phyloP scores from a whole-genome alignment of 2,113 vertebrate species.

The Syngnathus floridae region DNA sequence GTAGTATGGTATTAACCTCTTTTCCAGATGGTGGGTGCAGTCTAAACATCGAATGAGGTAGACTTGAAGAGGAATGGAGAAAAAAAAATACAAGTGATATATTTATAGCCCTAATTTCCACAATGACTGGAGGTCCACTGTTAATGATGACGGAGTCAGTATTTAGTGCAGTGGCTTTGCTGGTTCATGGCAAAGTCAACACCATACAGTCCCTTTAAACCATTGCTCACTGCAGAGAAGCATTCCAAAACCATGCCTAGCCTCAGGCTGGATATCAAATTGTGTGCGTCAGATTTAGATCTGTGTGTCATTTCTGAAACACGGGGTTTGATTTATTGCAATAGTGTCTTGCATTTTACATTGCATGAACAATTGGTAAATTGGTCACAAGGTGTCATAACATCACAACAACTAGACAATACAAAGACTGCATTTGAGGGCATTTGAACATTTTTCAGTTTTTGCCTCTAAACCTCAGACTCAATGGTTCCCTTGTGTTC shows the following conservation, averaged over 20 bases:
- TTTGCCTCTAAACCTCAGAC: background rate
- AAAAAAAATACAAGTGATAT: slow-evolving; percentile 31
- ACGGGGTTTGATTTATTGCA: background rate
- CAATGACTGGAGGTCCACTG: slow-evolving; percentile 45
- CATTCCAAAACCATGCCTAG: slow-evolving; percentile 38
- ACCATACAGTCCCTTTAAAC: slow-evolving; percentile 50
- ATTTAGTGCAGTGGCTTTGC: slow-evolving; percentile 50
- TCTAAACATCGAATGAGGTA: slow-evolving; percentile 14
- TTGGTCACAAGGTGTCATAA: background rate
- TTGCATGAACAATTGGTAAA: background rate
- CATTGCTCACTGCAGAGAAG: slow-evolving; percentile 37
- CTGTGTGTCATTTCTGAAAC: background rate
- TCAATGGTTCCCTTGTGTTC: background rate
- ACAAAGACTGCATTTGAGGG: background rate
- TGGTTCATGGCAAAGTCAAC: slow-evolving; percentile 63
- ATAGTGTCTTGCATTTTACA: background rate
- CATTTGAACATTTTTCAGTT: background rate
- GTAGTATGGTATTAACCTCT: background rate
- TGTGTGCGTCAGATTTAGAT: background rate
- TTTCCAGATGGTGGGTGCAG: slow-evolving; percentile 12
- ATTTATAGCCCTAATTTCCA: slow-evolving; percentile 45
- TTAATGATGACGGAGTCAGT: slow-evolving; percentile 57
- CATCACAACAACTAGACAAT: background rate
- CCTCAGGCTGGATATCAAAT: slow-evolving; percentile 6
- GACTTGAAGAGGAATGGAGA: slow-evolving; percentile 6